Evolutionary conservation across 2,113 vertebrate species (phyloP), one percentile per base, ranked within the genome.

Genomic region (Labeo rohita): DNA sequence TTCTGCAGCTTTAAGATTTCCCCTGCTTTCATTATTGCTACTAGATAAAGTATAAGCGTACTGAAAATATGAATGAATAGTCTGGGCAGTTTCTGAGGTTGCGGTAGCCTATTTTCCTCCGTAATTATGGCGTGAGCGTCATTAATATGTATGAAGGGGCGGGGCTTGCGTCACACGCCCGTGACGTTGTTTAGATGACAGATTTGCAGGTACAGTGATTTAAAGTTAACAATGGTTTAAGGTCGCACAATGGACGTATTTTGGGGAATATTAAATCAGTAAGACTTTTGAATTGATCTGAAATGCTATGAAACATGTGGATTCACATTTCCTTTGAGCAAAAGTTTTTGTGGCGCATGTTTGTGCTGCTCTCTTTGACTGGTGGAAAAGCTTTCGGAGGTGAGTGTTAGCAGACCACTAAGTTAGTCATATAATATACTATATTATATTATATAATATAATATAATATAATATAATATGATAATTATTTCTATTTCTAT

Each of bases 311-410:
- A 87, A 87, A 85, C 54, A 89, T 89, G 88, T 10, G n/a, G 50
- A 50, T 10, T 77, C 21, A 23, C n/a, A 59, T 65, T 18, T 63
- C 21, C 68, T 7, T 80, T 13, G 70, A 4, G 93, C 86, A 87
- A 74, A 87, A 72, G n/a, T 82, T 84, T 78, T 21, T 80, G 49
- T 45, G 83, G 78, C 63, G 23, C 50, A 13, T 80, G 13, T 7
- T 85, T 50, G 89, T 91, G 65, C 83, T 91, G 65, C 83, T 93
- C 45, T 65, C 90, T 72, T 78, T 92, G 87, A 91, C 89, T 54
- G 81, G 83, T 7, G 87, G 88, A 88, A 90, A 88, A 39, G 91
- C 89, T 80, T 76, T 86, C 83, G 93, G 88, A 93, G 94, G 94
- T 95, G 90, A 90, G 91, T 72, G 36, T 10, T 12, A 75, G n/a